These are phyloP conservation scores for Vespertilio murinus DNA, from an alignment of 2,797 vertebrate genomes.

Conservation along the genomic window DNA sequence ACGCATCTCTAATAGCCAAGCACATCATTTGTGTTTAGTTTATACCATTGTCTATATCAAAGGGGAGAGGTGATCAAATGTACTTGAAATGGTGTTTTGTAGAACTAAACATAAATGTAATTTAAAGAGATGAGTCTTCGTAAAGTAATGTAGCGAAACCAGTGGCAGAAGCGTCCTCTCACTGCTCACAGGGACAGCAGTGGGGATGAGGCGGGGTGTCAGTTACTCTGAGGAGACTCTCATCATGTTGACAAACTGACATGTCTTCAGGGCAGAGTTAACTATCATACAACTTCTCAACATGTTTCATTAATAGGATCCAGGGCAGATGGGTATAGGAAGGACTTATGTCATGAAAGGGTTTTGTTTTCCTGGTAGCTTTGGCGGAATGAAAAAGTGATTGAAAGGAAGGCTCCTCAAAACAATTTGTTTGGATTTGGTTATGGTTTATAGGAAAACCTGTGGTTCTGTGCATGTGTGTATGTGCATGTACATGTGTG, in stretches of 20 bases:
- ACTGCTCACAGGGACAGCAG: not conserved
- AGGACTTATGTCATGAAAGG: not conserved
- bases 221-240: not conserved
- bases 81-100: not conserved
- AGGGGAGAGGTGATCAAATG: not conserved
- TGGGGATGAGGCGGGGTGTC: not conserved
- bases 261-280: not conserved
- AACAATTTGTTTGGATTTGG: not conserved
- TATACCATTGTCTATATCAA: not conserved
- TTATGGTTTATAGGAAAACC: not conserved
- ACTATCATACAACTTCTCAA: not conserved
- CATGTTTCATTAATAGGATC: not conserved
- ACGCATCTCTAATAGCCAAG: not conserved
- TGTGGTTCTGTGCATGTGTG: not conserved
- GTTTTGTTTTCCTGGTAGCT: not conserved
- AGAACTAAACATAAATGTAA: conserved; percentile 4
- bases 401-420: not conserved
- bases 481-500: too few species aligned
- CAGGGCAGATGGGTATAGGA: not conserved
- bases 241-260: not conserved
- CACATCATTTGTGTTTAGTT: not conserved
- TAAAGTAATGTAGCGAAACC: not conserved
- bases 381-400: not conserved
- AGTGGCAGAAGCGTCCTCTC: not conserved
- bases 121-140: not conserved